Evolutionary conservation across 2,113 vertebrate species (phyloP).

Genomic region (Vulpes ferrilata): DNA sequence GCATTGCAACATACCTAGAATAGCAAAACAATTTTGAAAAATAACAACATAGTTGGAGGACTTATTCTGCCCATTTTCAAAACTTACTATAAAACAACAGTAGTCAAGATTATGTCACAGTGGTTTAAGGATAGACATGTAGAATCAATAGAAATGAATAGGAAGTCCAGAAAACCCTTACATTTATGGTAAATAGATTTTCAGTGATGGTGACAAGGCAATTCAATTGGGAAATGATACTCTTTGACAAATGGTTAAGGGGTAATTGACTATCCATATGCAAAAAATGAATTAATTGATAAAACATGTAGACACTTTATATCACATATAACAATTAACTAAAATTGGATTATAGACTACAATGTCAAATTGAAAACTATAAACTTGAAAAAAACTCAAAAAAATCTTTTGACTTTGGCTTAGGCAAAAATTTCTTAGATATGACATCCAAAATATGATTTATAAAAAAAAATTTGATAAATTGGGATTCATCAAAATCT

Average conservation of each 20-base stretch:
- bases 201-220: background rate
- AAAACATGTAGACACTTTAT: background rate
- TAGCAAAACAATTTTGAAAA: background rate
- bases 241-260: background rate
- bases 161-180: background rate
- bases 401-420: background rate
- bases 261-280: background rate
- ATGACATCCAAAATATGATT: background rate
- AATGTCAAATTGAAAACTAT: slow-evolving; percentile 16
- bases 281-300: background rate
- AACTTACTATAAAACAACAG: background rate
- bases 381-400: background rate
- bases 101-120: background rate
- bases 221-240: background rate
- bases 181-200: background rate
- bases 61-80: background rate
- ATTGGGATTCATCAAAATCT: background rate
- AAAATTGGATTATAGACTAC: background rate
- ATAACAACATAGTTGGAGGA: background rate
- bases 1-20: background rate
- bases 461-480: slow-evolving; percentile 14
- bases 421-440: background rate
- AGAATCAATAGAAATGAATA: background rate
- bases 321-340: background rate
- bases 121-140: background rate